Base-by-base conservation (phyloP, 2,113 vertebrate species). In the Picathartes gymnocephalus region DNA sequence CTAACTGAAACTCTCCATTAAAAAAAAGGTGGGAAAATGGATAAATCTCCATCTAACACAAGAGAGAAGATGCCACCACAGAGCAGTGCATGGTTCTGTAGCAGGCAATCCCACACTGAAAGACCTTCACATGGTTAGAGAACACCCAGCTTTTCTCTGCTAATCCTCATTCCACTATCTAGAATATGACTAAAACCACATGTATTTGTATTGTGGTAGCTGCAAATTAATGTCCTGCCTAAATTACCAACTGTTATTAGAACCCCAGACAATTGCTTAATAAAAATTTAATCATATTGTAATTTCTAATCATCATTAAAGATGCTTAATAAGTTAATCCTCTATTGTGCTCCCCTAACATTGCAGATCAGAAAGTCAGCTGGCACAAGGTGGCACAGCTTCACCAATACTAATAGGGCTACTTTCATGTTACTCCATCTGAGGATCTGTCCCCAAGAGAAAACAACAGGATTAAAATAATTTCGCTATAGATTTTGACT, bases 271-370 rank as follows among this genome's bases (percentile, higher is more conserved):
- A 95, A 95, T 95, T 93, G 93, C 96, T 96, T 95, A 97, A 96
- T 97, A 97, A 96, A 97, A 96, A 90, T 86, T 96, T 95, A 97
- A 96, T 97, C 90, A 95, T 96, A 96, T 88, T 96, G 85, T 95
- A 95, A 96, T 96, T 96, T 96, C 90, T 95, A 93, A 96, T 97
- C 95, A 96, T 95, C 91, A 81, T 90, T 97, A 90, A 94, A 96
- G 93, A 90, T 54, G 88, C 68, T 92, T 96, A 95, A 97, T 84
- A 96, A 95, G 90, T 94, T 96, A 97, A 96, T 95, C 93, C 88
- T 90, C 86, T 74, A 21, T 84, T 95, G 95, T 92, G 86, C 86
- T 94, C 73, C 76, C 40, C 56, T 81, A 93, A 92, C 68, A 94
- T 33, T 6, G 17, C 3, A 3, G 90, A 94, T 70, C 81, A 94